A percentile compares a stretch with the other conserved stretches of the same genome.
Conservation (phyloP, 1,140 invertebrate genomes). For the Neodiprion virginianus region DNA sequence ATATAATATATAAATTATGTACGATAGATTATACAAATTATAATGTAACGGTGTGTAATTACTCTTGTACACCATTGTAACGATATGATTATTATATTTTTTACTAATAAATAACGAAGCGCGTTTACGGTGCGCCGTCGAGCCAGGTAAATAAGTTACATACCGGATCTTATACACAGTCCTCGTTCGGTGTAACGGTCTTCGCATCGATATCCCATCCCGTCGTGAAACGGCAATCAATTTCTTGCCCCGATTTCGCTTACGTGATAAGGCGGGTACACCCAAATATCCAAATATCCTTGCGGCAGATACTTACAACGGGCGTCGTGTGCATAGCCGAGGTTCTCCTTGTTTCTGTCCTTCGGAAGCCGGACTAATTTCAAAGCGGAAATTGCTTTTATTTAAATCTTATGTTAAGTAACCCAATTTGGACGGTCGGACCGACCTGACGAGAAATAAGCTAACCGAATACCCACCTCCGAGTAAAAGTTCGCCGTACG, state of each 20-base stretch:
- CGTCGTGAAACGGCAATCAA: background rate
- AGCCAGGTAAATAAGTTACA: background rate
- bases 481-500: too few species aligned
- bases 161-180: background rate
- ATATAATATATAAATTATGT: constrained; percentile 40
- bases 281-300: background rate
- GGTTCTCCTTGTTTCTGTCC: too few species aligned
- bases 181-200: background rate
- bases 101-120: constrained; percentile 54
- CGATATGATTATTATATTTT: constrained; percentile 58
- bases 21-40: constrained; percentile 33
- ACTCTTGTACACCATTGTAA: constrained; percentile 48
- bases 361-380: too few species aligned
- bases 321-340: too few species aligned
- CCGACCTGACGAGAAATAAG: too few species aligned
- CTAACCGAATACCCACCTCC: too few species aligned
- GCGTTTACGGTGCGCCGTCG: background rate
- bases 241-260: constrained; percentile 9
- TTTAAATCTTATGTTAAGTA: too few species aligned
- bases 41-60: constrained; percentile 22
- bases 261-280: background rate
- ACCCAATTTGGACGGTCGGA: too few species aligned
- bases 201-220: background rate
- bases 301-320: too few species aligned
- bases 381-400: too few species aligned